Percentiles rank a stretch among this genome's conserved stretches.
Evolutionary conservation across 1,140 invertebrate genomes (phyloP).

Genomic region (Achatina immaculata): DNA sequence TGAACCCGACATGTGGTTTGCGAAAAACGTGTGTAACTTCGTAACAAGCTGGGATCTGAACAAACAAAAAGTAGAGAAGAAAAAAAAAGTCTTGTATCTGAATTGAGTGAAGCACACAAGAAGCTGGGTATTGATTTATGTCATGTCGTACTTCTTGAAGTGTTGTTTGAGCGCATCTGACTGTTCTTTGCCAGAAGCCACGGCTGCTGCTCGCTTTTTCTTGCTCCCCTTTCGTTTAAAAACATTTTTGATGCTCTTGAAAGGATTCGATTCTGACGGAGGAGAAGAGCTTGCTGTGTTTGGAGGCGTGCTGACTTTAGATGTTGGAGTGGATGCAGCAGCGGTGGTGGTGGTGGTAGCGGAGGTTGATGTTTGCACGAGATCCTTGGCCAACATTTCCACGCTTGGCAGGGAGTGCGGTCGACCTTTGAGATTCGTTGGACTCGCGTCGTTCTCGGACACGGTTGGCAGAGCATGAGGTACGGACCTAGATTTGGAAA

Average conservation of each 20-base stretch:
- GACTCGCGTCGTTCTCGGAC: conserved; percentile 6
- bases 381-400: conserved; percentile 41
- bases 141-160: conserved; percentile 55
- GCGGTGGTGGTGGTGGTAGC: not conserved
- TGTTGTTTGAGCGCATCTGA: conserved; percentile 49
- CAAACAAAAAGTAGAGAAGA: no score
- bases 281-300: conserved; percentile 6
- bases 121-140: no score
- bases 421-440: conserved; percentile 42
- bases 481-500: conserved; percentile 33
- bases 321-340: not conserved
- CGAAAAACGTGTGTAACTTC: no score
- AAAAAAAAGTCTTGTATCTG: no score
- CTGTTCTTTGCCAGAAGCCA: conserved; percentile 40
- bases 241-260: conserved; percentile 57
- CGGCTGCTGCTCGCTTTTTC: conserved; percentile 43
- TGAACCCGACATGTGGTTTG: no score
- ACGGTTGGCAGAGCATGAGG: conserved; percentile 34
- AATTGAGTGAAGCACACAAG: no score
- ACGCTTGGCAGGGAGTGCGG: conserved; percentile 51
- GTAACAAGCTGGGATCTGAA: no score
- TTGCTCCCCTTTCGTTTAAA: conserved; percentile 56
- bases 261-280: conserved; percentile 51
- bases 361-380: no score
- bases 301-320: not conserved